Conservation (phyloP, 1,140 invertebrate genomes). For the Monomorium pharaonis region DNA sequence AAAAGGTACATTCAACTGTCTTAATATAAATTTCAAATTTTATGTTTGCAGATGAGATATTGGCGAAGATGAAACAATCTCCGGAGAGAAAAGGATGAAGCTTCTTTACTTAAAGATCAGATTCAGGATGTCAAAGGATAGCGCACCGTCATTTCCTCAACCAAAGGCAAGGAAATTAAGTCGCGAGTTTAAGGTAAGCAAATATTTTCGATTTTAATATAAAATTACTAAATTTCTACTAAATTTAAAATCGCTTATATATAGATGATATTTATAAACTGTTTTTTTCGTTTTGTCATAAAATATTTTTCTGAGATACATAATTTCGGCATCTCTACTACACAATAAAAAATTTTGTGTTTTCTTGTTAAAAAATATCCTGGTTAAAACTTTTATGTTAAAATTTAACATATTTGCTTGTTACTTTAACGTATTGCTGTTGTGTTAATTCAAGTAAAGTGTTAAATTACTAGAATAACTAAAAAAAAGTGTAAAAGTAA, state of each 20-base stretch:
- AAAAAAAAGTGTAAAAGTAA: too few species aligned
- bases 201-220: slow-evolving; percentile 7
- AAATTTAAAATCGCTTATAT: background rate
- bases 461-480: too few species aligned
- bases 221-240: background rate
- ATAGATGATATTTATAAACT: background rate
- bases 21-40: slow-evolving; percentile 31
- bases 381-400: too few species aligned
- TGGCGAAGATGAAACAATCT: slow-evolving; percentile 44
- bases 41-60: slow-evolving; percentile 29
- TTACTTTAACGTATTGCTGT: too few species aligned
- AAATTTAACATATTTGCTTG: too few species aligned
- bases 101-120: slow-evolving; percentile 51
- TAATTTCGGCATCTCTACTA: background rate
- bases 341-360: too few species aligned
- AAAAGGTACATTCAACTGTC: background rate
- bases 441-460: too few species aligned
- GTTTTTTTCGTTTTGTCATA: background rate
- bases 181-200: slow-evolving; percentile 34
- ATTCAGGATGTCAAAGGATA: slow-evolving; percentile 59
- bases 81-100: slow-evolving; percentile 32
- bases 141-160: slow-evolving; percentile 28
- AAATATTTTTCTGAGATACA: background rate
- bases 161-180: slow-evolving; percentile 37
- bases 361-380: too few species aligned